These are phyloP conservation scores for Carterocephalus palaemon DNA, from an alignment of 2,888 invertebrate species.

Conservation along the genomic window DNA sequence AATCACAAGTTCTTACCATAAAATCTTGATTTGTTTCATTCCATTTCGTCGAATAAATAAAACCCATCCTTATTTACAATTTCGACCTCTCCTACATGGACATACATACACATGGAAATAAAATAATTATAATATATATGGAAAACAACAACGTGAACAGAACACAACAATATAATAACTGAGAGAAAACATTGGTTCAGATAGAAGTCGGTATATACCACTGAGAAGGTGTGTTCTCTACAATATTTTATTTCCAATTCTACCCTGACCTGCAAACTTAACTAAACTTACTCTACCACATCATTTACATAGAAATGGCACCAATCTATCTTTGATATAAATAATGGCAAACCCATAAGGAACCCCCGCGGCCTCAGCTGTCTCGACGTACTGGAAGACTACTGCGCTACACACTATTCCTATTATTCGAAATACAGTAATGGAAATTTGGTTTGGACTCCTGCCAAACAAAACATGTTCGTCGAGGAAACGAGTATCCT, in stretches of 20 bases:
- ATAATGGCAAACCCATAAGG: constrained; percentile 78
- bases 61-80: constrained; percentile 73
- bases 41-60: constrained; percentile 70
- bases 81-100: constrained; percentile 74
- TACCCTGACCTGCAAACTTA: constrained; percentile 78
- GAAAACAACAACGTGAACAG: constrained; percentile 53
- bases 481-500: constrained; percentile 53
- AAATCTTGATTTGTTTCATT: constrained; percentile 53
- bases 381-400: constrained; percentile 77
- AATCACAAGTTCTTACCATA: constrained; percentile 47
- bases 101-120: constrained; percentile 75
- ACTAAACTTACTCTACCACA: constrained; percentile 75
- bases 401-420: constrained; percentile 73
- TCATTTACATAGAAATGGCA: constrained; percentile 77
- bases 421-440: constrained; percentile 64
- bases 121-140: constrained; percentile 56
- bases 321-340: constrained; percentile 79
- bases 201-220: constrained; percentile 51
- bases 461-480: constrained; percentile 44
- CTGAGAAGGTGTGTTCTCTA: constrained; percentile 58
- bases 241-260: constrained; percentile 72
- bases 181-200: constrained; percentile 50
- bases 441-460: constrained; percentile 45
- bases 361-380: constrained; percentile 54
- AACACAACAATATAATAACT: constrained; percentile 43